These are phyloP conservation scores for Cyrtodaria siliqua DNA, from an alignment of 2,888 invertebrate genomes.

Conservation along the genomic window DNA sequence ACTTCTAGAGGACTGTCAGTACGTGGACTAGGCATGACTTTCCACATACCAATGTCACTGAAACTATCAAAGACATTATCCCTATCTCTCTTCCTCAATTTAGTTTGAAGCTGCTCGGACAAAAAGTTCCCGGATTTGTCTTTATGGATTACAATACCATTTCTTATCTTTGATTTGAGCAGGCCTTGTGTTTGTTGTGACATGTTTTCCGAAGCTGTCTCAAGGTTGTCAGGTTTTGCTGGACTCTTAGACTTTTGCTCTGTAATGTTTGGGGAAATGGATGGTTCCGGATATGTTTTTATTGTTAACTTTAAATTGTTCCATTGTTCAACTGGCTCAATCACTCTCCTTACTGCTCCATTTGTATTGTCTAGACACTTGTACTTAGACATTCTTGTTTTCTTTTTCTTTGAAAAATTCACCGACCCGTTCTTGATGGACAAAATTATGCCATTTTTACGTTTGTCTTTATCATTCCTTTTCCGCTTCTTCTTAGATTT, in stretches of 20 bases:
- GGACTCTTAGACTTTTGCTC: not conserved
- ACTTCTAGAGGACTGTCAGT: slow-evolving; percentile 46
- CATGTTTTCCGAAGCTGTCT: not conserved
- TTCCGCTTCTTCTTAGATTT: slow-evolving; percentile 43
- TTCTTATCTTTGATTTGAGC: slow-evolving; percentile 27
- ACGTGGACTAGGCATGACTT: slow-evolving; percentile 58
- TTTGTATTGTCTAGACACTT: slow-evolving; percentile 4
- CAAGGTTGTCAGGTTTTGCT: not conserved
- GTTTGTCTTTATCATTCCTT: slow-evolving; percentile 27
- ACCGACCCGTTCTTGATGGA: slow-evolving; percentile 53
- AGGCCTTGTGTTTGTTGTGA: not conserved
- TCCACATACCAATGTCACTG: slow-evolving; percentile 56
- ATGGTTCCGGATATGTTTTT: slow-evolving; percentile 32
- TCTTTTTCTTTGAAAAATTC: slow-evolving; percentile 25
- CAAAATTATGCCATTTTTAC: slow-evolving; percentile 46
- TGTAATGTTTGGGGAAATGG: not conserved
- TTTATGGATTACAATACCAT: slow-evolving; percentile 58
- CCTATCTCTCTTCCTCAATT: slow-evolving; percentile 35
- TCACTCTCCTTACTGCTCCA: slow-evolving; percentile 23
- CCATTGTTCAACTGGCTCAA: slow-evolving; percentile 31
- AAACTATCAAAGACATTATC: slow-evolving; percentile 60
- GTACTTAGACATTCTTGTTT: not conserved
- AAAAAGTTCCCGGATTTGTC: slow-evolving; percentile 55
- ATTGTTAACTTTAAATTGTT: slow-evolving; percentile 46
- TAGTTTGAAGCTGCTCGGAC: slow-evolving; percentile 39